Evolutionary conservation across 2,113 vertebrate species (phyloP).

Genomic region (Lanius ludovicianus): DNA sequence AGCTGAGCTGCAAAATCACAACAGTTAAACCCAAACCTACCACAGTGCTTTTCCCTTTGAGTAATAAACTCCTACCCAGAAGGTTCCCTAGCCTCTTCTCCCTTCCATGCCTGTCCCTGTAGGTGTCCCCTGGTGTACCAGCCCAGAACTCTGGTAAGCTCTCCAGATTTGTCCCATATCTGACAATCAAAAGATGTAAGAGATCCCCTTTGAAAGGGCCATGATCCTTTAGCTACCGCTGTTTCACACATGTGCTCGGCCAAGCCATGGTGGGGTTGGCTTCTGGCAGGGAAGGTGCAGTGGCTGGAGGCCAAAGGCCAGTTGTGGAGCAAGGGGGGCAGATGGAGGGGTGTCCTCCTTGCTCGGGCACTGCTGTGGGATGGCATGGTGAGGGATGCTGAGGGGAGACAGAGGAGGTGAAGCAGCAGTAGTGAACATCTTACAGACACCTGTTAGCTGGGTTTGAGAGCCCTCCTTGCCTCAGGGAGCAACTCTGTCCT

Average conservation of each 20-base stretch:
- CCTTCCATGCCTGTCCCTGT: fast-evolving
- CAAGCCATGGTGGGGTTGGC: neutral
- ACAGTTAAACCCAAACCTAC: neutral
- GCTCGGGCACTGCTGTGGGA: neutral
- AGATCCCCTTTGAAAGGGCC: neutral
- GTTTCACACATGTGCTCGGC: fast-evolving
- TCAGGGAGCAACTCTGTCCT: neutral
- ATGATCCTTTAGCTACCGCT: neutral
- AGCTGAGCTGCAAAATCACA: neutral
- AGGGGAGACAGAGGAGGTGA: neutral
- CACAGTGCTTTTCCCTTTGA: neutral
- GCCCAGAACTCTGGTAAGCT: neutral
- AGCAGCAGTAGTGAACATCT: neutral
- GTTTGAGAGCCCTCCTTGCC: neutral
- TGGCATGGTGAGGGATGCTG: neutral
- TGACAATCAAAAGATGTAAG: neutral
- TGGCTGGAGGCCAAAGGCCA: neutral
- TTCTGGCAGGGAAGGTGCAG: neutral
- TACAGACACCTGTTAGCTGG: neutral
- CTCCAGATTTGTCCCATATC: neutral
- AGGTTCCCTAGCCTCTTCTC: neutral
- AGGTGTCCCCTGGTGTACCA: neutral
- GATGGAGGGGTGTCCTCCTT: neutral
- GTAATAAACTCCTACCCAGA: neutral
- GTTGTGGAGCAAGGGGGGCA: neutral